Evolutionary conservation across 2,113 vertebrate genomes (phyloP).

Genomic region (Eptesicus fuscus): DNA sequence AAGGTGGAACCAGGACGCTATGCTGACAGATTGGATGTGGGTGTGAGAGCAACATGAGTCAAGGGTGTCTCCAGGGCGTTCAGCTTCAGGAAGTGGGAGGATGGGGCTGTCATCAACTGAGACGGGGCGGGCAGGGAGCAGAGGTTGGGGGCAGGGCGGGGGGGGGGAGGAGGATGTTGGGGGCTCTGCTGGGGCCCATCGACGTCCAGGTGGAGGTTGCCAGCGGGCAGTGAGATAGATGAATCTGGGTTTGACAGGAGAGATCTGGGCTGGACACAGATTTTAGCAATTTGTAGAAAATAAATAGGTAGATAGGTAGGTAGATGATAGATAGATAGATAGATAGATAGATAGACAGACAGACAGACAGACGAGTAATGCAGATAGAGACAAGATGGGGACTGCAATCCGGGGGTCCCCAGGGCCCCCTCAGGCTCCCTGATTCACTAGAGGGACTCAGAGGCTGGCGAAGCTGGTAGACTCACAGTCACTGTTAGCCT

Average conservation of each 20-base stretch:
- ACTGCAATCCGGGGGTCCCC: background rate
- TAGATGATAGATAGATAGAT: no score
- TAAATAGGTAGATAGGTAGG: no score
- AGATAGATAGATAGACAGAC: no score
- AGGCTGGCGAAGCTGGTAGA: background rate
- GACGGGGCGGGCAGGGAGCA: background rate
- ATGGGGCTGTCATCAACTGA: background rate
- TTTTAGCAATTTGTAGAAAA: background rate
- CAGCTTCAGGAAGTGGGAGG: background rate
- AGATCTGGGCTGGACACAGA: background rate
- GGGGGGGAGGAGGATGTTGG: no score
- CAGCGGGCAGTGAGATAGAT: background rate
- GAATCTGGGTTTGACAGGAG: background rate
- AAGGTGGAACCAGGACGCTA: background rate
- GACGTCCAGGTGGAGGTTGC: no score
- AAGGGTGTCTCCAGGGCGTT: background rate
- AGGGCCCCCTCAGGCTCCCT: background rate
- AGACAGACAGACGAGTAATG: no score
- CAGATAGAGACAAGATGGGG: no score
- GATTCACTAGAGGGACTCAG: background rate
- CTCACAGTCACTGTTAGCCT: background rate
- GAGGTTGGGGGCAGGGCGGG: accelerated
- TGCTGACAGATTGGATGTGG: background rate
- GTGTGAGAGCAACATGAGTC: background rate
- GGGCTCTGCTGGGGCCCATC: no score